These are phyloP conservation scores for Dromococcyx pavoninus DNA, from an alignment of 2,797 vertebrate genomes.

Conservation along the genomic window DNA sequence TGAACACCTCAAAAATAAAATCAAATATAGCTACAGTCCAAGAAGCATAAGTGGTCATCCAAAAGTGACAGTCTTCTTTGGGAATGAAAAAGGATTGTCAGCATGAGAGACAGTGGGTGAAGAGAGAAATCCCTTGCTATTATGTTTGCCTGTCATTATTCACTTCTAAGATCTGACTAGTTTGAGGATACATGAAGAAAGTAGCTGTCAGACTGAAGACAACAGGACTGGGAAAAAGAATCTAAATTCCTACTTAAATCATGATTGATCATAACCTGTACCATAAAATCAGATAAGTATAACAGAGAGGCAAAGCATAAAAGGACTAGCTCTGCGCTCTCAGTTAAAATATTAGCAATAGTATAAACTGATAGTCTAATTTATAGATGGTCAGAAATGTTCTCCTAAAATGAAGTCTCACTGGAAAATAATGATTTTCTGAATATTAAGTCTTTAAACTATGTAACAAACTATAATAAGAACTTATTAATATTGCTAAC, in stretches of 20 bases:
- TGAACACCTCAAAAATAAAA: slow-evolving; percentile 36
- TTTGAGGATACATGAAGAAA: neutral
- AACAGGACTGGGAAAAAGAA: neutral
- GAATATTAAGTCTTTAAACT: neutral
- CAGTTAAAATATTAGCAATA: neutral
- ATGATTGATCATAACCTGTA: neutral
- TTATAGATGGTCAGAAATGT: neutral
- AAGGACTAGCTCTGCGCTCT: neutral
- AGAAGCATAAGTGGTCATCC: slow-evolving; percentile 16
- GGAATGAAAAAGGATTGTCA: slow-evolving; percentile 48
- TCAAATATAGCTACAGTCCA: neutral
- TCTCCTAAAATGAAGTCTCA: neutral
- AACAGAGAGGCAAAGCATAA: neutral
- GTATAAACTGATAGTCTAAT: neutral
- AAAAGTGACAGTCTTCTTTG: slow-evolving; percentile 18
- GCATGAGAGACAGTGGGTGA: slow-evolving; percentile 39
- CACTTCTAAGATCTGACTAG: slow-evolving; percentile 13
- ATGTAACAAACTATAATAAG: neutral
- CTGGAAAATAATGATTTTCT: neutral
- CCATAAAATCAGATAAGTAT: neutral
- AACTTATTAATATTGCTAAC: accelerated
- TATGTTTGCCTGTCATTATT: slow-evolving; percentile 51
- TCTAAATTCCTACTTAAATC: neutral
- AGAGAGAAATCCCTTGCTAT: neutral
- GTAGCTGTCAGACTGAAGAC: slow-evolving; percentile 20